Conservation (phyloP, 2,888 invertebrate genomes). For the Nemapogon koenigi region DNA sequence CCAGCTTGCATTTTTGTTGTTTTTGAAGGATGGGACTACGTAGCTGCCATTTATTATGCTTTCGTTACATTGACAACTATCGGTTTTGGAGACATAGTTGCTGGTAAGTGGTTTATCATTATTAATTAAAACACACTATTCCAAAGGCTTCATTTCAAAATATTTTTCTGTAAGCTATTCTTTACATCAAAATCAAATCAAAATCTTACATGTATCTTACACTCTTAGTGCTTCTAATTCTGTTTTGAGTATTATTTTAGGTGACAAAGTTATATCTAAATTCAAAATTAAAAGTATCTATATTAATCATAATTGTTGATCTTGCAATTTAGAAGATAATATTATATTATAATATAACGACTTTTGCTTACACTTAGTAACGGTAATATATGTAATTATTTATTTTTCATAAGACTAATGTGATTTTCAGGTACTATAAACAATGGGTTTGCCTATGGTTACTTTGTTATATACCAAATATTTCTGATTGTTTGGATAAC, state of each 20-base stretch:
- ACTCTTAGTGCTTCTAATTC: too few species aligned
- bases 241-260: too few species aligned
- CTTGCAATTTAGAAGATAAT: neutral
- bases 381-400: too few species aligned
- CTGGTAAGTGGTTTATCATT: constrained; percentile 62
- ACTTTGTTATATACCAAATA: constrained; percentile 77
- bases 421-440: constrained; percentile 51
- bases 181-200: too few species aligned
- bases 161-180: too few species aligned
- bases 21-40: constrained; percentile 87
- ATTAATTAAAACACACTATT: too few species aligned
- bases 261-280: too few species aligned
- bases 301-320: too few species aligned
- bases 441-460: constrained; percentile 63
- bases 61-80: constrained; percentile 89
- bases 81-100: constrained; percentile 92
- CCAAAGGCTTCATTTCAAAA: too few species aligned
- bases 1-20: constrained; percentile 85
- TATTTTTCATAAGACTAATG: too few species aligned
- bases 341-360: neutral
- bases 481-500: constrained; percentile 89
- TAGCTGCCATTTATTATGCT: constrained; percentile 85
- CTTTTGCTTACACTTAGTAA: neutral
- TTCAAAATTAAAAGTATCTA: too few species aligned
- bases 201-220: too few species aligned